These are phyloP conservation scores for Chaetodon trifascialis DNA, from an alignment of 2,113 vertebrate genomes.

Conservation along the genomic window DNA sequence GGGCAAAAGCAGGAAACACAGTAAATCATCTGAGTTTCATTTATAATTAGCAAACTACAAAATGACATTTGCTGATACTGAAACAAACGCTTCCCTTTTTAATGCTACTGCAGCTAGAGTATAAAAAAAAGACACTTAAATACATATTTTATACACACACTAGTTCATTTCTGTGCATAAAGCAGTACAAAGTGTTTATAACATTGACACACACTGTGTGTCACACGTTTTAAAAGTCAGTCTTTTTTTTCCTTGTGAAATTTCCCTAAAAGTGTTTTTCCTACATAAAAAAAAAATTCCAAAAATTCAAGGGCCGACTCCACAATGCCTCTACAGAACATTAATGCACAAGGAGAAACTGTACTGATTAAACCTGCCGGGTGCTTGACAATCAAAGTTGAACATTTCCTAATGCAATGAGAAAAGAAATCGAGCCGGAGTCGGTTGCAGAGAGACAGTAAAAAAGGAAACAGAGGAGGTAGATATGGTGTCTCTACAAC, in stretches of 20 bases:
- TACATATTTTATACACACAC: constrained; percentile 72
- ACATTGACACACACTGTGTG: constrained; percentile 43
- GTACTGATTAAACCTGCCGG: not conserved
- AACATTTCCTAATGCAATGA: not conserved
- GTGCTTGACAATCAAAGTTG: not conserved
- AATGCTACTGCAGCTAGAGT: constrained; percentile 62
- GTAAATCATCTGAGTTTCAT: constrained; percentile 57
- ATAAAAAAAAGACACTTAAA: constrained; percentile 72
- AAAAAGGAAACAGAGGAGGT: constrained; percentile 68
- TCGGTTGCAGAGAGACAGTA: constrained; percentile 52
- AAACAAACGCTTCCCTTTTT: constrained; percentile 73
- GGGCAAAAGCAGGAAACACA: constrained; percentile 40
- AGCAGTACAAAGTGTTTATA: constrained; percentile 68
- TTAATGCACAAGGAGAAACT: constrained; percentile 9
- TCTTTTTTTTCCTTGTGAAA: constrained; percentile 42
- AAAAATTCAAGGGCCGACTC: constrained; percentile 37
- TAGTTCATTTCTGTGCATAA: constrained; percentile 74
- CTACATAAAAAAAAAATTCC: constrained; percentile 20
- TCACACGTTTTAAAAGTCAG: constrained; percentile 29
- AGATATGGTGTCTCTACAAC: constrained; percentile 75
- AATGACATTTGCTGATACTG: constrained; percentile 33
- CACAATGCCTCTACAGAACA: not conserved
- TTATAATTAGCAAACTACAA: constrained; percentile 57
- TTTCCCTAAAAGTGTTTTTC: constrained; percentile 19
- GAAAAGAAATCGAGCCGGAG: not conserved